Base-by-base conservation (phyloP, 2,113 vertebrate species). In the Eclectus roratus region DNA sequence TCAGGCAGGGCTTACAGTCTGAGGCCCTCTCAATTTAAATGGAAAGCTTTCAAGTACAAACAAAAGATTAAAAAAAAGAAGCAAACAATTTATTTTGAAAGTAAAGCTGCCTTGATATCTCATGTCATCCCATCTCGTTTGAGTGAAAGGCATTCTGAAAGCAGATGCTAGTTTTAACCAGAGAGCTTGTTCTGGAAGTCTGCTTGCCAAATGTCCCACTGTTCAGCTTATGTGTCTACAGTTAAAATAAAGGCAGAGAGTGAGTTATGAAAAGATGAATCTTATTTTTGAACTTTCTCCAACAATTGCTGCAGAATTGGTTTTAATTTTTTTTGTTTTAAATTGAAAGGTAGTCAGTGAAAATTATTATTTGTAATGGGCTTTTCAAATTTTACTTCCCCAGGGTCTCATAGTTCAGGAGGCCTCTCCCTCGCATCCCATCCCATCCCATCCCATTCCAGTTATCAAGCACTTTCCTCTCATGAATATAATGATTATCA, bases 141-240 rank as follows among this genome's bases (percentile, higher is more conserved):
- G 46, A 90, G 20, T 47, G 73, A 93, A 94, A 93, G 56, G 76
- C 88, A 93, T 93, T 91, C 86, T 81, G 71, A 95, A 96, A 95
- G 88, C 91, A 96, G 65, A 96, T 84, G 83, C 43, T 93, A 85
- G 53, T 89, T 94, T 74, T 56, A 85, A 79, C 72, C 77, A 79
- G 77, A 85, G 58, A 78, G 5, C 52, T 88, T 83, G 33, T 92
- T 69, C 68, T 87, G 78, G 19, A 96, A 78, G 69, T 95, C 85
- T 96, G 94, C 65, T 77, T 89, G 89, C 93, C 96, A 96, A 96
- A 97, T 92, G 93, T 97, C 80, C 80, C 79, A 63, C 33, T 63
- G 23, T 82, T 58, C 52, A 33, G 33, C 60, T 92, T 68, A 65
- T 77, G 55, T 52, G 13, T 27, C 77, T 53, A 66, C 33, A 80